A percentile compares a stretch with the other conserved stretches of the same genome.
Evolutionary conservation across 2,888 invertebrate species (phyloP).

Genomic region (Lycia hirtaria): DNA sequence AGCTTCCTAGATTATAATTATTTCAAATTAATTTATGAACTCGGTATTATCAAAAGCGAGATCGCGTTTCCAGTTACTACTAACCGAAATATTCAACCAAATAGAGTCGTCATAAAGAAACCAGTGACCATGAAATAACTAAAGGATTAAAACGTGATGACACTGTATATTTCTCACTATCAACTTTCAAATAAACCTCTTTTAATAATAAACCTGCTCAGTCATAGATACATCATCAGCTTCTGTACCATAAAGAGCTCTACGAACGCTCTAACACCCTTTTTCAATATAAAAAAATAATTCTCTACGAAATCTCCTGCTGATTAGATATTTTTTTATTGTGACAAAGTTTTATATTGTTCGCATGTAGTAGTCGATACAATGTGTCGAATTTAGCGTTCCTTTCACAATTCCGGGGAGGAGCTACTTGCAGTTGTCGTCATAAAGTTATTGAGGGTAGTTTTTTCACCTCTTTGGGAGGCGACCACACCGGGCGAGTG

Average conservation of each 20-base stretch:
- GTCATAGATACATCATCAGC: slow-evolving; percentile 79
- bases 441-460: slow-evolving; percentile 72
- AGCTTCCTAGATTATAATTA: too few species aligned
- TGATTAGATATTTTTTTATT: slow-evolving; percentile 1
- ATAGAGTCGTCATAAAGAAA: slow-evolving; percentile 30
- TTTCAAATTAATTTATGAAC: too few species aligned
- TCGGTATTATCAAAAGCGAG: too few species aligned
- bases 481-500: slow-evolving; percentile 73
- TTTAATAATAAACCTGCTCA: slow-evolving; percentile 57
- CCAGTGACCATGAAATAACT: slow-evolving; percentile 74
- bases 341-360: slow-evolving; percentile 19
- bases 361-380: slow-evolving; percentile 21
- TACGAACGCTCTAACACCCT: slow-evolving; percentile 4
- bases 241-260: slow-evolving; percentile 42
- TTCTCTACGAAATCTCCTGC: not conserved
- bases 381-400: slow-evolving; percentile 80
- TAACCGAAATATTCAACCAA: slow-evolving; percentile 24
- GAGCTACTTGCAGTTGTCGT: slow-evolving; percentile 70
- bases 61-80: not conserved
- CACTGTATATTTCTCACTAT: slow-evolving; percentile 65
- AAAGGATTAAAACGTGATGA: slow-evolving; percentile 74
- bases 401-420: slow-evolving; percentile 63
- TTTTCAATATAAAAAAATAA: not conserved
- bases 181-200: slow-evolving; percentile 49
- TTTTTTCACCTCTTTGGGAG: slow-evolving; percentile 71